A percentile compares a stretch with the other conserved stretches of the same genome.
Evolutionary conservation across 2,888 invertebrate species (phyloP).

Genomic region (Drosophila neotestacea): DNA sequence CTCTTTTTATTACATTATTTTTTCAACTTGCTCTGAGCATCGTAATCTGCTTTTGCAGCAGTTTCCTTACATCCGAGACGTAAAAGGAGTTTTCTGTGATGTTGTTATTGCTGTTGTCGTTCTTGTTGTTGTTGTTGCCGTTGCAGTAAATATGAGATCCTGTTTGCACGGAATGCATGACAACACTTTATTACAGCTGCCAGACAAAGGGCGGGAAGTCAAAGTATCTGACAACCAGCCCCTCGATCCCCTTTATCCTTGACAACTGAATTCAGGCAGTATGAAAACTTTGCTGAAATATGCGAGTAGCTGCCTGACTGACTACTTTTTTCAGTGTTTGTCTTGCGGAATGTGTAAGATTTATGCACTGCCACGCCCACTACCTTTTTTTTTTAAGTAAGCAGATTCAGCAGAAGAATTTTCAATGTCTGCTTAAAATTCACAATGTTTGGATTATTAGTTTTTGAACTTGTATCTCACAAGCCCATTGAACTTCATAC

Average conservation of each 20-base stretch:
- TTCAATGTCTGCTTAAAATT: conserved; percentile 36
- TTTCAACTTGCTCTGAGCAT: conserved; percentile 16
- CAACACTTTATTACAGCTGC: conserved; percentile 72
- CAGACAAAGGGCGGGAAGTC: conserved; percentile 53
- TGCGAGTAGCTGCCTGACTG: conserved; percentile 14
- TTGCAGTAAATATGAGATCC: conserved; percentile 60
- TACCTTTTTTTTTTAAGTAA: background rate
- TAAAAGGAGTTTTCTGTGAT: conserved; percentile 8
- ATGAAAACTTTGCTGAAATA: conserved; percentile 14
- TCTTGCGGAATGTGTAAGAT: conserved; percentile 27
- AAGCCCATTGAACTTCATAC: conserved; percentile 21
- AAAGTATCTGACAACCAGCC: conserved; percentile 41
- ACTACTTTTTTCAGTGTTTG: conserved; percentile 25
- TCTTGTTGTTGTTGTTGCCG: conserved; percentile 20
- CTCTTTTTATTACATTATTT: conserved; percentile 18
- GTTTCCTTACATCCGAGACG: conserved; percentile 14
- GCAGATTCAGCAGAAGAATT: conserved; percentile 22
- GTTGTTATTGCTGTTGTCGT: conserved; percentile 9
- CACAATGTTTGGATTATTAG: conserved; percentile 32
- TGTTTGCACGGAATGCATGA: conserved; percentile 65
- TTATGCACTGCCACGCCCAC: conserved; percentile 52
- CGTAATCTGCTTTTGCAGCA: conserved; percentile 30
- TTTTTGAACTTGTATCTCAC: conserved; percentile 30
- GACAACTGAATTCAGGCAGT: conserved; percentile 1
- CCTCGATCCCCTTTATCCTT: background rate